phyloP scores from a whole-genome alignment of 2,113 vertebrate species.

The Hirundichthys speculiger region DNA sequence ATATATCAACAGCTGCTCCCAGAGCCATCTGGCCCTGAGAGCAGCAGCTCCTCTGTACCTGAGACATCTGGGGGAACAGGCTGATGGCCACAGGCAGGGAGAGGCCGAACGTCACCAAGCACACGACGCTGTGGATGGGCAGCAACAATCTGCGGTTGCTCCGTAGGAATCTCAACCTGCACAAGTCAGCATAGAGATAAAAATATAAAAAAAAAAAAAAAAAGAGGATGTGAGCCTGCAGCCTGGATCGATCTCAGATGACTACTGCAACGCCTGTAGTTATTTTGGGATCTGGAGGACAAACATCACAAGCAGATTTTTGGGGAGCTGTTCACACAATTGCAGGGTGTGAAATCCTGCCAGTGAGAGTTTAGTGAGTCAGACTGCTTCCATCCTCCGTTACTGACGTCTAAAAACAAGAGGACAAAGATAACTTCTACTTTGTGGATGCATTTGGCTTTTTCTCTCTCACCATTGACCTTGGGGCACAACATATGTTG shows the following conservation, averaged over 20 bases:
- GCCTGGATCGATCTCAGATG: conserved; percentile 33
- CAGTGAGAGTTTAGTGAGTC: conserved; percentile 23
- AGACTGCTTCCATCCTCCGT: not conserved
- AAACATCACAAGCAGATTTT: conserved; percentile 18
- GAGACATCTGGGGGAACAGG: conserved; percentile 97
- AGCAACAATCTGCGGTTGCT: conserved; percentile 88
- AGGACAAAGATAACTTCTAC: not conserved
- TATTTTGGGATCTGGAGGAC: conserved; percentile 54
- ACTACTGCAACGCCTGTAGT: conserved; percentile 23
- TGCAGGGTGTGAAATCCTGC: conserved; percentile 36
- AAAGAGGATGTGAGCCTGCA: conserved; percentile 22
- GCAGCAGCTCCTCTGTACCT: no score
- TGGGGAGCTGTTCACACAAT: conserved; percentile 27
- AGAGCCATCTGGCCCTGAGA: conserved; percentile 37
- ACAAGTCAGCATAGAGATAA: conserved; percentile 18
- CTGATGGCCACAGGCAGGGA: conserved; percentile 98
- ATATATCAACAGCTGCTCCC: conserved; percentile 53
- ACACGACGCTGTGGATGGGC: conserved; percentile 94
- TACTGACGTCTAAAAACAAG: not conserved
- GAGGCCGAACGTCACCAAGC: conserved; percentile 93
- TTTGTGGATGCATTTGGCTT: fast-evolving
- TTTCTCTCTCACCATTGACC: not conserved
- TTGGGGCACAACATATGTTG: conserved; percentile 21
- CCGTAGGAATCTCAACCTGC: conserved; percentile 88
- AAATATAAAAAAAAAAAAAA: not conserved